Evolutionary conservation across 2,888 invertebrate species (phyloP), one percentile per base, ranked within the genome.

Genomic region (Carabus problematicus): DNA sequence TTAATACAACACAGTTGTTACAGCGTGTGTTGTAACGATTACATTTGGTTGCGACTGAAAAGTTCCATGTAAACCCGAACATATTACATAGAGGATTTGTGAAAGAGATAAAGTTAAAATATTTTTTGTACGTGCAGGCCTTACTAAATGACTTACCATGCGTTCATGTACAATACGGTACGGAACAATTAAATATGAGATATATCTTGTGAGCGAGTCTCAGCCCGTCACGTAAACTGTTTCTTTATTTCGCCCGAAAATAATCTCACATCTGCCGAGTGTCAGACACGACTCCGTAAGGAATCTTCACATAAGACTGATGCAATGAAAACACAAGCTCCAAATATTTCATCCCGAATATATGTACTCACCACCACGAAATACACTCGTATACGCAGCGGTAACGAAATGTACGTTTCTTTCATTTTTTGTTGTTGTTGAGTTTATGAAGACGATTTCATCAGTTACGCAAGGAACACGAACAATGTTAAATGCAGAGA

Each of bases 101-200:
- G 9, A 18, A 16, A 12, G 11, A 61, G 61, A 61, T 61, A 61
- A 61, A 29, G 14, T n/a, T 45, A 29, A 61, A 61, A 61, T 61
- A 61, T 61, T 61, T 47, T 29, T 39, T 61, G 39, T 49, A 49
- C 61, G 61, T 61, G 29, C 29, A 29, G 6, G 29, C 29, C 6
- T 29, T 29, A 29, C 49, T 61, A 61, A 49, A 61, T 61, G 49
- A 61, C 61, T 49, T 49, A 61, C 45, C 29, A 29, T 61, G 14
- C 43, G 61, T 61, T 61, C 63, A 63, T 54, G 63, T 63, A 63
- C 63, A 63, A 63, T 63, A 63, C 52, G 63, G 63, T 52, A 49
- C 54, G 52, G 54, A 63, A 63, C 63, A 63, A 63, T 63, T 63
- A 63, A 54, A 63, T 63, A 61, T 45, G 39, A 29, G 29, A 29